These are phyloP conservation scores for Latheticus oryzae DNA, from an alignment of 2,888 invertebrate species.

Conservation along the genomic window DNA sequence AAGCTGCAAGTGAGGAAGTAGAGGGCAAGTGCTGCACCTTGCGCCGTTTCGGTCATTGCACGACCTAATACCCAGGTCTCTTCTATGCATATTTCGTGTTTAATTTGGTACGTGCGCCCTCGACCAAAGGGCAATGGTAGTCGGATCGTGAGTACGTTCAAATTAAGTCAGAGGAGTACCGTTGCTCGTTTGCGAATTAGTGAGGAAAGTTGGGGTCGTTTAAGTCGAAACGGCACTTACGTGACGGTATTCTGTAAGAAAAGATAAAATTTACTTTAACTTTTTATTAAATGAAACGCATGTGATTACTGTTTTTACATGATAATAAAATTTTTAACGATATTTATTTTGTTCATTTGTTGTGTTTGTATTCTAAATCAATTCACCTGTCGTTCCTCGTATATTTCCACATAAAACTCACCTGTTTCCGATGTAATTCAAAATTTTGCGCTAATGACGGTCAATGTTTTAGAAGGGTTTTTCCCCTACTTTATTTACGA, in stretches of 20 bases:
- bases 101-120: constrained; percentile 40
- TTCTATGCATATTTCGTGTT: constrained; percentile 43
- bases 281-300: too few relatives aligned
- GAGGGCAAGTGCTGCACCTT: constrained; percentile 50
- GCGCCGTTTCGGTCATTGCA: constrained; percentile 46
- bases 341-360: too few relatives aligned
- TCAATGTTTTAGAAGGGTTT: too few relatives aligned
- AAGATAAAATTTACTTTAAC: constrained; percentile 2
- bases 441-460: too few relatives aligned
- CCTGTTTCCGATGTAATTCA: constrained; percentile 22
- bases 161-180: constrained; percentile 26
- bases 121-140: constrained; percentile 22
- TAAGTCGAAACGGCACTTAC: constrained; percentile 13
- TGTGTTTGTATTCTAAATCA: constrained; percentile 29
- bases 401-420: constrained; percentile 25
- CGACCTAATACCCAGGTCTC: constrained; percentile 40
- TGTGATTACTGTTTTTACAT: too few relatives aligned
- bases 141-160: constrained; percentile 26
- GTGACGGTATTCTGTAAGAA: constrained; percentile 5
- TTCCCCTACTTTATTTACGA: too few relatives aligned
- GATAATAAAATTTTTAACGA: too few relatives aligned
- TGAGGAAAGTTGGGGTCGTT: constrained; percentile 5
- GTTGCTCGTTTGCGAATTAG: constrained; percentile 25
- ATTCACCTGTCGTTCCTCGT: constrained; percentile 18
- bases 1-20: constrained; percentile 46